Evolutionary conservation across 2,888 invertebrate genomes (phyloP).

Genomic region (Melanostoma mellinum): DNA sequence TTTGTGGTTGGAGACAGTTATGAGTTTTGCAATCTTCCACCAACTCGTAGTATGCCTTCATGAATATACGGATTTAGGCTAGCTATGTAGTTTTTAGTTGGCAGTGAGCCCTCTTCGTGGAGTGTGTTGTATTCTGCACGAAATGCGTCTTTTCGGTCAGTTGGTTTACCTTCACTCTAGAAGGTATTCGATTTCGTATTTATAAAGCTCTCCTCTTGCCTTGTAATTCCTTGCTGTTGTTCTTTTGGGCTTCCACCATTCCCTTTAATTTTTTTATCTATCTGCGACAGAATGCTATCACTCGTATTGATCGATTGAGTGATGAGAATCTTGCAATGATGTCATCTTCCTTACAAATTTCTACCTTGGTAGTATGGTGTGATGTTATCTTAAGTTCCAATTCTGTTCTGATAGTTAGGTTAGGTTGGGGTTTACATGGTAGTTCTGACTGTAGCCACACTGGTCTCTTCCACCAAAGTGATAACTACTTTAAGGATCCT

Average conservation of each 20-base stretch:
- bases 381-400: neutral
- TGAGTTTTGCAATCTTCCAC: too few relatives aligned
- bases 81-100: too few relatives aligned
- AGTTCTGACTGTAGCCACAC: neutral
- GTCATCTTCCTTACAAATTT: neutral
- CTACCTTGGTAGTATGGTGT: neutral
- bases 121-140: too few relatives aligned
- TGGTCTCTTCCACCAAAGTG: too few relatives aligned
- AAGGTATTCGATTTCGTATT: slow-evolving; percentile 3
- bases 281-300: neutral
- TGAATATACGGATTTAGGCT: too few relatives aligned
- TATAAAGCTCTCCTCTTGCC: neutral
- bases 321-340: slow-evolving; percentile 4
- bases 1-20: too few relatives aligned
- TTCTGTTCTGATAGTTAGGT: neutral
- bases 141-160: neutral
- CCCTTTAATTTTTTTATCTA: neutral
- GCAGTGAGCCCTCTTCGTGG: too few relatives aligned
- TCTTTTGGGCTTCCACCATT: neutral
- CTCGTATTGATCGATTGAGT: neutral
- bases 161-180: neutral
- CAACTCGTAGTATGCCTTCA: too few relatives aligned
- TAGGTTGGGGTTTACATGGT: neutral
- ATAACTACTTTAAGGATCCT: too few relatives aligned
- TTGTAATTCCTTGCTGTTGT: neutral